Conservation (phyloP, 2,888 invertebrate species). For the Drosophila melanosoma region DNA sequence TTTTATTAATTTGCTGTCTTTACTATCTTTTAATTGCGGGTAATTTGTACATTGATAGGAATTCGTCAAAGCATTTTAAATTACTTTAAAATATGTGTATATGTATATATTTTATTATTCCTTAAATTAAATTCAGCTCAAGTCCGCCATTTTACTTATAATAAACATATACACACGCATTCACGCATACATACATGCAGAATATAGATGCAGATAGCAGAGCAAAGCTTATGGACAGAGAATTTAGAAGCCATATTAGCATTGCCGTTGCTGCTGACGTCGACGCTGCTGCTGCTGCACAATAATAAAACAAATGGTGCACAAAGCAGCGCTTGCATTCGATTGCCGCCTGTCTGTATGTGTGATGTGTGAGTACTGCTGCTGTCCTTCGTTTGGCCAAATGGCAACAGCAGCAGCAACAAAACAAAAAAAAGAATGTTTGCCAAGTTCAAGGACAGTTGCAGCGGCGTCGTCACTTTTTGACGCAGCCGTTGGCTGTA, state of each 20-base stretch:
- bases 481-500: conserved; percentile 73
- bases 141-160: conserved; percentile 34
- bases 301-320: conserved; percentile 53
- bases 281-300: conserved; percentile 40
- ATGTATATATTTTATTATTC: background rate
- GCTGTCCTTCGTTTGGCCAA: conserved; percentile 50
- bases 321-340: conserved; percentile 36
- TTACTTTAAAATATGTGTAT: background rate
- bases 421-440: conserved; percentile 36
- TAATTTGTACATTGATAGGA: background rate
- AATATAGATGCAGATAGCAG: conserved; percentile 22
- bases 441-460: conserved; percentile 80
- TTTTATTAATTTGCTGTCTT: background rate
- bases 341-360: conserved; percentile 4
- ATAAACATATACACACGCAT: background rate
- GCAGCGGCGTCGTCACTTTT: conserved; percentile 64
- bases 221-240: conserved; percentile 17
- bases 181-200: background rate
- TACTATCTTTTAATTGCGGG: background rate
- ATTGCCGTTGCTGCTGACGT: conserved; percentile 38
- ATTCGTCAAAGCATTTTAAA: background rate
- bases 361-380: conserved; percentile 1
- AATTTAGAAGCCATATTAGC: conserved; percentile 52
- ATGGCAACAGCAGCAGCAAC: conserved; percentile 19
- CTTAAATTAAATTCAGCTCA: conserved; percentile 5